Evolutionary conservation across 2,797 vertebrate species (phyloP).

Genomic region (Neopelma chrysocephalum): DNA sequence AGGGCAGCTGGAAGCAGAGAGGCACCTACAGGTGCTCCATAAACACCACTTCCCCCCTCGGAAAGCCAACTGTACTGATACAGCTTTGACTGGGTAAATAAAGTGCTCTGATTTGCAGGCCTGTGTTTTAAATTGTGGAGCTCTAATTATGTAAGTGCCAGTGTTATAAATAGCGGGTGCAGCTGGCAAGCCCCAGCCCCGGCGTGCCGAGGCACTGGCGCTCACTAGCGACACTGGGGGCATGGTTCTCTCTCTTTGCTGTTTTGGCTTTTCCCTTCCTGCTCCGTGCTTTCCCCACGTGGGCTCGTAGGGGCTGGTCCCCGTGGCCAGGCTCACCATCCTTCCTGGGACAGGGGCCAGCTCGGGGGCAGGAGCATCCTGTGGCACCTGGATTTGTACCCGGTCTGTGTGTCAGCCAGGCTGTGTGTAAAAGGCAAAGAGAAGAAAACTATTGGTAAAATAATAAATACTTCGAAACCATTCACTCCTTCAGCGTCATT

Average conservation of each 20-base stretch:
- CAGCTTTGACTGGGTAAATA: not conserved
- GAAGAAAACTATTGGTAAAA: not conserved
- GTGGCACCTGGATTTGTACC: fast-evolving
- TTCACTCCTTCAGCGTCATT: not conserved
- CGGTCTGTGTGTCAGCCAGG: not conserved
- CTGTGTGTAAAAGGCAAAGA: not conserved
- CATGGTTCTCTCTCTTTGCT: not conserved
- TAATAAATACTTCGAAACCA: not conserved
- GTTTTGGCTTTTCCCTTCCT: fast-evolving
- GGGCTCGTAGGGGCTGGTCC: not conserved
- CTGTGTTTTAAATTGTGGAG: not conserved
- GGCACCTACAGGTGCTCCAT: not conserved
- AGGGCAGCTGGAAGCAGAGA: not conserved
- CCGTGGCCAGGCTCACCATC: not conserved
- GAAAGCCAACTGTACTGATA: not conserved
- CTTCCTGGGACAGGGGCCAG: not conserved
- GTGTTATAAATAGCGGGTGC: not conserved
- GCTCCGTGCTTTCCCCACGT: not conserved
- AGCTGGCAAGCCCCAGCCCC: not conserved
- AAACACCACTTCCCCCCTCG: not conserved
- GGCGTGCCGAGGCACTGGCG: fast-evolving
- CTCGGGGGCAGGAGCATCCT: not conserved
- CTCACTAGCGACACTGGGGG: fast-evolving
- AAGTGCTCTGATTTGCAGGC: not conserved
- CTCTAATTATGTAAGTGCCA: not conserved